Conservation (phyloP, 2,113 vertebrate species). For the Antidorcas marsupialis region DNA sequence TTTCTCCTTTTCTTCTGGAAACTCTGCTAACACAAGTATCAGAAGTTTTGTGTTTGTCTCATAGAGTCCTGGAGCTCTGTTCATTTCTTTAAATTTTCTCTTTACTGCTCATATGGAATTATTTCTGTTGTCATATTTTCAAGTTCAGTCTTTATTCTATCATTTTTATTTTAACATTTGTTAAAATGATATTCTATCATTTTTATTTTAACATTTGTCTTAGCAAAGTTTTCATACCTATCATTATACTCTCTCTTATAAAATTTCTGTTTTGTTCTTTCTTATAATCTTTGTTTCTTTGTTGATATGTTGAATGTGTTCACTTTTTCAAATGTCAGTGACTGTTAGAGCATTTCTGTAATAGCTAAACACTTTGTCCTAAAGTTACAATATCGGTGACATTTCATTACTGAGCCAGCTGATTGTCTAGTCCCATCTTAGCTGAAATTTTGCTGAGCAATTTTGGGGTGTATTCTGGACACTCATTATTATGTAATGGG, state of each 20-base stretch:
- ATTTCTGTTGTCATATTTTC: neutral
- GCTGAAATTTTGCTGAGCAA: neutral
- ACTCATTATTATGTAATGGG: neutral
- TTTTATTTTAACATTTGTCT: neutral
- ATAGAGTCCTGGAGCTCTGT: neutral
- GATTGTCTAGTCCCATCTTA: neutral
- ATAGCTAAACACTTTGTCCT: neutral
- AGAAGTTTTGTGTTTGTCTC: neutral
- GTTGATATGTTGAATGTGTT: neutral
- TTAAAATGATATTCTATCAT: neutral
- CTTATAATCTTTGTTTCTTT: neutral
- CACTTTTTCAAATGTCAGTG: neutral
- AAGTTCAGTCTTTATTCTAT: neutral
- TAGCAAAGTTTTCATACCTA: neutral
- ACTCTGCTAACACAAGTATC: neutral
- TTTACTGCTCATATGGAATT: neutral
- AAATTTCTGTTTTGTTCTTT: neutral
- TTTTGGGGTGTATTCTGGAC: neutral
- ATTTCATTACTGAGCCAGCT: neutral
- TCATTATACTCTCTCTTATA: neutral
- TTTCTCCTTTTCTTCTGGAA: neutral
- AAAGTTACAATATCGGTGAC: neutral
- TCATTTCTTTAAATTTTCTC: neutral
- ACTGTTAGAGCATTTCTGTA: neutral
- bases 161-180: neutral